Percentiles rank a stretch among this genome's conserved stretches.
phyloP scores from a whole-genome alignment of 2,888 invertebrate species.

The Rhagophthalmus giganteus region DNA sequence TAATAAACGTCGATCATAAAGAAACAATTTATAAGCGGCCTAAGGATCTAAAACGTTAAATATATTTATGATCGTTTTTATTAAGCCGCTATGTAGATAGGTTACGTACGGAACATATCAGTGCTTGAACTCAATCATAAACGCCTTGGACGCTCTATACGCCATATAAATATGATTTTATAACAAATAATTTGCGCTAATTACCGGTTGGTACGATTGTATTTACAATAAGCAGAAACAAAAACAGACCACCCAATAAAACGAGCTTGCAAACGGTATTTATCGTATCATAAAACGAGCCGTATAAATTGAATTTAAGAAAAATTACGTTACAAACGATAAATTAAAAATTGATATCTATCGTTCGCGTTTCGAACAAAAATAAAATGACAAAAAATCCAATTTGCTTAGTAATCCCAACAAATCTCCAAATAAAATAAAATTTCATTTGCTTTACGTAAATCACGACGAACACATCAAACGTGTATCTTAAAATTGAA shows the following conservation, averaged over 20 bases:
- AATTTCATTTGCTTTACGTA: constrained; percentile 18
- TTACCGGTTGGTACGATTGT: neutral
- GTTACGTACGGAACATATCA: too few species aligned
- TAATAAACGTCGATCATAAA: constrained; percentile 10
- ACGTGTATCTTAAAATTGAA: constrained; percentile 31
- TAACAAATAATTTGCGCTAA: neutral
- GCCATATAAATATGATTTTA: too few species aligned
- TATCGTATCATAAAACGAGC: constrained; percentile 14
- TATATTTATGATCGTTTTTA: constrained; percentile 9
- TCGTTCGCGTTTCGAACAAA: constrained; percentile 2
- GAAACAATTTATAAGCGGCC: constrained; percentile 5
- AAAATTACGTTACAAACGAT: too few species aligned
- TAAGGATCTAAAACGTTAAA: constrained; percentile 6
- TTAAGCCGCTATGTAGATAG: too few species aligned
- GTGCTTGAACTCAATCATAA: too few species aligned
- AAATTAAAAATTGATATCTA: too few species aligned
- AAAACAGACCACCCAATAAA: constrained; percentile 15
- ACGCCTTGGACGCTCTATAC: too few species aligned
- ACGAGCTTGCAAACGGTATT: constrained; percentile 5
- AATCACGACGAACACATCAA: constrained; percentile 29
- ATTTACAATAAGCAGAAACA: neutral
- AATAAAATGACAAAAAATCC: constrained; percentile 8
- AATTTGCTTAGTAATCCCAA: constrained; percentile 20
- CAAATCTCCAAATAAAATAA: constrained; percentile 16
- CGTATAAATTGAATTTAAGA: constrained; percentile 10